A percentile compares a stretch with the other conserved stretches of the same genome.
Evolutionary conservation across 2,797 vertebrate genomes (phyloP).

Genomic region (Echiichthys vipera): DNA sequence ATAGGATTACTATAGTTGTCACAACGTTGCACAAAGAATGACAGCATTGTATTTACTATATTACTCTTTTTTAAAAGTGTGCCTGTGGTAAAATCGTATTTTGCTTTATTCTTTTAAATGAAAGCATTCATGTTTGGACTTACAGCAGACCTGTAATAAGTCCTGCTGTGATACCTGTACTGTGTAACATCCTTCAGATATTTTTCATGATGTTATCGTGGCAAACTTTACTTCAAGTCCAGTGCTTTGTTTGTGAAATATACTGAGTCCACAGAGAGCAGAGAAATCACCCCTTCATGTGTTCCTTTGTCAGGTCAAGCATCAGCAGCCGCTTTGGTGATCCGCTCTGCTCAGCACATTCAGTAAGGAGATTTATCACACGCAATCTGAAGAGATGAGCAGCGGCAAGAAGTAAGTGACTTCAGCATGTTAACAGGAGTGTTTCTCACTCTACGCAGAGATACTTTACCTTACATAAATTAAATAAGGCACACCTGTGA

Average conservation of each 20-base stretch:
- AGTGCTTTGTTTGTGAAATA: background rate
- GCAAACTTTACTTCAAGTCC: background rate
- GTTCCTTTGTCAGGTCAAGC: conserved; percentile 57
- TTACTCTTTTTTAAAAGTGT: background rate
- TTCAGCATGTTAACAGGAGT: background rate
- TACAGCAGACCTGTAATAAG: background rate
- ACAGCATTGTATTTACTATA: background rate
- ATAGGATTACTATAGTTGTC: background rate
- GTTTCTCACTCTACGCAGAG: background rate
- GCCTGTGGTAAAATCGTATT: background rate
- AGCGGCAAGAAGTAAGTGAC: conserved; percentile 81
- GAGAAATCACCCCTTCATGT: conserved; percentile 27
- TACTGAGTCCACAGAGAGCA: background rate
- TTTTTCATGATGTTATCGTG: background rate
- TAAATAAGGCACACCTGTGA: rapidly evolving
- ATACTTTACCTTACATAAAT: background rate
- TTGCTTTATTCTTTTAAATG: background rate
- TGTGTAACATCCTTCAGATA: background rate
- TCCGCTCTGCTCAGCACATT: conserved; percentile 53
- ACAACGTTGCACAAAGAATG: background rate
- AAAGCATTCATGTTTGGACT: background rate
- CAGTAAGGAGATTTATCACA: conserved; percentile 38
- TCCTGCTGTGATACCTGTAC: background rate
- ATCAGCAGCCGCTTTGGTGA: conserved; percentile 53
- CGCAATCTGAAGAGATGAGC: conserved; percentile 73